Evolutionary conservation across 2,888 invertebrate genomes (phyloP).

Genomic region (Endotricha flammealis): DNA sequence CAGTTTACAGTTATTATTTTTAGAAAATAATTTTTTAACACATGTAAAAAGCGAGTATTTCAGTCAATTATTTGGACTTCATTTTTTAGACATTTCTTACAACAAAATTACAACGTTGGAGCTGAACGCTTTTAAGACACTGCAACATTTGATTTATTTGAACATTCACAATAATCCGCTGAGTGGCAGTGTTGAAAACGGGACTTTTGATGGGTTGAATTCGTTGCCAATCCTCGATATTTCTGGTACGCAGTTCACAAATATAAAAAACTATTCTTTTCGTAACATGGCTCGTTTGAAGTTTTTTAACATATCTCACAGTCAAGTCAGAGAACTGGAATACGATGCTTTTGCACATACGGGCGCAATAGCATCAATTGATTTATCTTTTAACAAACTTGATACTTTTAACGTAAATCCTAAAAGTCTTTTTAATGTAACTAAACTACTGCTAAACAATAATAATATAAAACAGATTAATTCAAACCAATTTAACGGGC

Average conservation of each 20-base stretch:
- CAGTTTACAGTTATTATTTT: slow-evolving; percentile 32
- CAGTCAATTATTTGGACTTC: slow-evolving; percentile 29
- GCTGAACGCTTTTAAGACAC: slow-evolving; percentile 35
- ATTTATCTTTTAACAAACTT: slow-evolving; percentile 49
- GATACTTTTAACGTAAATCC: slow-evolving; percentile 39
- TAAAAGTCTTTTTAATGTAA: slow-evolving; percentile 35
- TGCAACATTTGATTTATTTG: slow-evolving; percentile 39
- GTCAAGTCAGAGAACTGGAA: slow-evolving; percentile 38
- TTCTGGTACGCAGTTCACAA: slow-evolving; percentile 37
- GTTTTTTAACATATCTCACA: slow-evolving; percentile 45
- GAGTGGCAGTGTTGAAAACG: slow-evolving; percentile 33
- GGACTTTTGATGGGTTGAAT: slow-evolving; percentile 43
- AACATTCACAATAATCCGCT: slow-evolving; percentile 48
- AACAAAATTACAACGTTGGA: slow-evolving; percentile 45
- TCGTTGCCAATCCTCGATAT: slow-evolving; percentile 47
- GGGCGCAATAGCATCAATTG: slow-evolving; percentile 38
- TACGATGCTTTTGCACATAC: slow-evolving; percentile 44
- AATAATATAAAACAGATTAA: slow-evolving; percentile 38
- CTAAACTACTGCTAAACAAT: slow-evolving; percentile 37
- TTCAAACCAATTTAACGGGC: slow-evolving; percentile 25
- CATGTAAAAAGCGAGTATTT: slow-evolving; percentile 37
- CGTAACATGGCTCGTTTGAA: slow-evolving; percentile 40
- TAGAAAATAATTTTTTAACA: slow-evolving; percentile 41
- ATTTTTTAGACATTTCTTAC: slow-evolving; percentile 47
- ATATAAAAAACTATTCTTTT: slow-evolving; percentile 47